Evolutionary conservation across 2,888 invertebrate genomes (phyloP), one percentile per base, ranked within the genome.

Genomic region (Eristalis arbustorum): DNA sequence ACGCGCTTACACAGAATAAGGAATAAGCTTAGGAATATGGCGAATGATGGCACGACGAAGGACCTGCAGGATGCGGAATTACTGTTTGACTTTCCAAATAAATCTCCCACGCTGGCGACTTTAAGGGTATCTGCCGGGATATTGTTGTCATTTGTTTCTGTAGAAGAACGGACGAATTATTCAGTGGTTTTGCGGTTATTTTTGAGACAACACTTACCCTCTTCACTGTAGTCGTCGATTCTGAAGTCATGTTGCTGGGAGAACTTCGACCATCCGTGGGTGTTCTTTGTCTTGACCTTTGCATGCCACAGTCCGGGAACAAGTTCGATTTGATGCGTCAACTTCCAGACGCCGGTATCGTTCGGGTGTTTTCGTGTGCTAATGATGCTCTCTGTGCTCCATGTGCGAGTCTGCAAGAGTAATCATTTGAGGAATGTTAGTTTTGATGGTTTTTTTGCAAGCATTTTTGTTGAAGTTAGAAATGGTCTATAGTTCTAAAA

Each of bases 201-300:
- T 2, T 10, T 4, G 8, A 8, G 13, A 77, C 83, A 57, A 11
- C 23, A 75, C 68, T 81, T 80, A 84, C 90, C 90, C 71, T 90
- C 90, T 22, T 88, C 77, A 5, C 14, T 57, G 28, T 42, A 77
- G 0, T 89, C 89, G 28, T 88, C 76, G 25, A 92, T 90, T 64
- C 77, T 78, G 64, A 92, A 90, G 28, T 90, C 89, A 68, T 91
- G 90, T 11, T 91, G 89, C 2, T 89, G 84, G 1, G 92, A 92
- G 82, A 92, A 92, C 40, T 90, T 89, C 3, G 92, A 92, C 92
- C 92, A 92, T 8, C 91, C 92, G 5, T 89, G 69, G 5, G 89
- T 91, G 71, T 92, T 92, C 89, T 89, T 91, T 57, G 91, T 90
- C 80, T 90, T 91, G 40, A 92, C 91, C 22, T 89, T 91, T 3